Conservation (phyloP, 2,113 vertebrate genomes). For the Hyperoodon ampullatus region DNA sequence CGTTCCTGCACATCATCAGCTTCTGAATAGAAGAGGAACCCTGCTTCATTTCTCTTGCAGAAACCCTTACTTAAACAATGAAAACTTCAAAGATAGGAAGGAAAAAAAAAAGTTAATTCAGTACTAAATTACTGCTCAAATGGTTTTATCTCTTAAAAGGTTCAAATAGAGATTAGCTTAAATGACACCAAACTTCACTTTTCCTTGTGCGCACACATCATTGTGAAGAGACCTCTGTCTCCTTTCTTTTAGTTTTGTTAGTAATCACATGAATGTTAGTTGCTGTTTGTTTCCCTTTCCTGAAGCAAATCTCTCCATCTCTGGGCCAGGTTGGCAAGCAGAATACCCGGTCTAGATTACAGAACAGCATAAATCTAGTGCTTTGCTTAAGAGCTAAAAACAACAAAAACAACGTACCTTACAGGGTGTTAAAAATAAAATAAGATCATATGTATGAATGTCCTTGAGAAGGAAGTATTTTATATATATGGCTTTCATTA, state of each 20-base stretch:
- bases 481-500: neutral
- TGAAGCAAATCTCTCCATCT: conserved; percentile 35
- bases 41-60: neutral
- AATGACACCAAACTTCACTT: conserved; percentile 66
- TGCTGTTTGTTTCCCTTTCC: neutral
- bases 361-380: neutral
- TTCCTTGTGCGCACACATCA: neutral
- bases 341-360: neutral
- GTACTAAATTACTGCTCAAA: conserved; percentile 56
- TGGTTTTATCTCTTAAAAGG: conserved; percentile 74
- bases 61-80: conserved; percentile 54
- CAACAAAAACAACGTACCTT: neutral
- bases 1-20: neutral
- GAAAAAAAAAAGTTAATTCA: conserved; percentile 61
- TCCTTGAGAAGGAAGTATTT: neutral
- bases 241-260: conserved; percentile 42
- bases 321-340: neutral
- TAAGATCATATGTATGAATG: neutral
- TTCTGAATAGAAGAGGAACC: neutral
- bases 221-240: conserved; percentile 14
- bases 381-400: neutral
- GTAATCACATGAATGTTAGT: neutral
- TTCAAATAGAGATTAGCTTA: conserved; percentile 73
- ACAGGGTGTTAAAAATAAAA: neutral
- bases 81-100: conserved; percentile 66